phyloP scores from a whole-genome alignment of 2,113 vertebrate genomes.

The Podiceps cristatus region DNA sequence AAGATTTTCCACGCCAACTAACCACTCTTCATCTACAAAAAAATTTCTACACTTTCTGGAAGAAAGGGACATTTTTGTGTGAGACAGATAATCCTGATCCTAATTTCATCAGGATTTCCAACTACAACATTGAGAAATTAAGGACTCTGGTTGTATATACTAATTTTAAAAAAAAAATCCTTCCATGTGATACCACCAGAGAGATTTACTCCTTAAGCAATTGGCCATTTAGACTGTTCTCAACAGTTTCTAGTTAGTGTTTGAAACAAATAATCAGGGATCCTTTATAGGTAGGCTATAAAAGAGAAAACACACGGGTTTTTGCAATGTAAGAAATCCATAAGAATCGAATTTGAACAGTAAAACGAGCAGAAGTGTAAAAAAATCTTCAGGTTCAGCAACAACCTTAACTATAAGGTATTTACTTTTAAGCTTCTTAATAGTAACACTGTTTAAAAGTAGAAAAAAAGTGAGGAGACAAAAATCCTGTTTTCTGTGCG shows the following conservation, averaged over 20 bases:
- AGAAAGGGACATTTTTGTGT: neutral
- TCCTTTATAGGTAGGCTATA: neutral
- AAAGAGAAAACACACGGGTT: fast-evolving
- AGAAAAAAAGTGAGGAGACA: neutral
- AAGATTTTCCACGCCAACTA: neutral
- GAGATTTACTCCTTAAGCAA: neutral
- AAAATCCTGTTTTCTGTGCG: neutral
- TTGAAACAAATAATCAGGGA: neutral
- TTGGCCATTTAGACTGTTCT: neutral
- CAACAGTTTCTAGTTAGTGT: neutral
- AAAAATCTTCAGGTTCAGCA: neutral
- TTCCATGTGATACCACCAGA: neutral
- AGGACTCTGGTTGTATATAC: neutral
- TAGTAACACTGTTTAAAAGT: neutral
- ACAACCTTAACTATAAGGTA: neutral
- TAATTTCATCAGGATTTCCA: neutral
- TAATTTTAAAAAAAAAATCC: neutral
- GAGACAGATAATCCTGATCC: neutral
- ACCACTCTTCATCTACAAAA: neutral
- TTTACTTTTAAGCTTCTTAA: neutral
- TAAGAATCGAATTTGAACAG: neutral
- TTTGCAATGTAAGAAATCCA: neutral
- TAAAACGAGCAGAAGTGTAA: neutral
- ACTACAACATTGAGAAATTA: neutral
- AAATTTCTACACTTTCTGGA: neutral